Percentiles rank a stretch among this genome's conserved stretches.
Evolutionary conservation across 1,140 invertebrate species (phyloP).

Genomic region (Drosophila lini): DNA sequence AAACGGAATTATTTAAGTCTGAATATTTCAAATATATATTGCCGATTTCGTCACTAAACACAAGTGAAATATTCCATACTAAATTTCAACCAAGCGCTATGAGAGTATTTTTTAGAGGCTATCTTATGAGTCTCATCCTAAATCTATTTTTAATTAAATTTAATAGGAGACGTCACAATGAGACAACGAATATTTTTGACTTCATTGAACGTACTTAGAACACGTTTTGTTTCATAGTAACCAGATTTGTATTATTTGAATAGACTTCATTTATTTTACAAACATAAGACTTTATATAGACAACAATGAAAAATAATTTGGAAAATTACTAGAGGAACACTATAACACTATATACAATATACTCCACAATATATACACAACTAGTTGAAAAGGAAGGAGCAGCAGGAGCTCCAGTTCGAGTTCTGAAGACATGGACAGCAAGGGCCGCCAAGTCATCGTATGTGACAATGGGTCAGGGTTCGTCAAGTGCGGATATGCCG

Average conservation of each 20-base stretch:
- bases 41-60: conserved; percentile 9
- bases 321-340: conserved; percentile 5
- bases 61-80: conserved; percentile 15
- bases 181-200: not conserved
- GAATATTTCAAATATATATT: conserved; percentile 3
- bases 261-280: not conserved
- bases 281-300: not conserved
- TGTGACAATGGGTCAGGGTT: conserved; percentile 99
- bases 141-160: conserved; percentile 6
- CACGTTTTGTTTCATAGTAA: not conserved
- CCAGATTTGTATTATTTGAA: not conserved
- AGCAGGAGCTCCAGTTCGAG: not conserved
- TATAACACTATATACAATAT: not conserved
- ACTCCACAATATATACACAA: not conserved
- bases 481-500: conserved; percentile 99
- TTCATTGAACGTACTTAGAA: not conserved
- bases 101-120: not conserved
- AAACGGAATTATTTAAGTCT: conserved; percentile 5
- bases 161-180: conserved; percentile 19
- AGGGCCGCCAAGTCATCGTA: conserved; percentile 98
- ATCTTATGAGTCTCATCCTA: not conserved
- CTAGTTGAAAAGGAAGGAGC: not conserved
- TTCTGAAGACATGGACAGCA: conserved; percentile 92
- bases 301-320: not conserved
- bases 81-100: not conserved